phyloP scores from a whole-genome alignment of 1,140 invertebrate species.

The Halictus rubicundus region DNA sequence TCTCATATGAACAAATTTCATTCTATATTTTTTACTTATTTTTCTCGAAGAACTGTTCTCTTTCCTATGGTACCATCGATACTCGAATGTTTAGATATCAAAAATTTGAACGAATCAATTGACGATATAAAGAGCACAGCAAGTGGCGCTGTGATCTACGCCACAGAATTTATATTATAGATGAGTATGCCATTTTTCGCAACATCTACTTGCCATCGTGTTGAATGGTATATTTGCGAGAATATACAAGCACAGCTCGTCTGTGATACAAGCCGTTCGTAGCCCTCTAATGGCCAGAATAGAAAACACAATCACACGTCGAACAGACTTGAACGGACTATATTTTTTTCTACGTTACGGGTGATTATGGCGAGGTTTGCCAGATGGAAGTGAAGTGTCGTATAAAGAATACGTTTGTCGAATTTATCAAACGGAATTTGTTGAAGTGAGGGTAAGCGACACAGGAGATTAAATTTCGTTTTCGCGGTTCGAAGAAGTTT shows the following conservation, averaged over 20 bases:
- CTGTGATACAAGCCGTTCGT: no score
- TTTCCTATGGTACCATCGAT: no score
- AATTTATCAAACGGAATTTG: constrained; percentile 36
- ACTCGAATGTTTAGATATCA: no score
- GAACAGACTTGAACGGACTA: background rate
- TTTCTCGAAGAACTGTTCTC: no score
- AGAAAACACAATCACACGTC: background rate
- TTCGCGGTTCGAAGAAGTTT: background rate
- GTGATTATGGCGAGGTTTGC: constrained; percentile 56
- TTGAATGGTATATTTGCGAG: background rate
- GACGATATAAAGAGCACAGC: no score
- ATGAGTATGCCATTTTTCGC: background rate
- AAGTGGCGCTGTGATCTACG: no score
- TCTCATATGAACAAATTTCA: no score
- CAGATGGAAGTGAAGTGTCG: constrained; percentile 57
- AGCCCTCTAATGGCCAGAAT: background rate
- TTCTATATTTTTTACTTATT: no score
- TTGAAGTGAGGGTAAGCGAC: constrained; percentile 37
- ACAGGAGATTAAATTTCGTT: background rate
- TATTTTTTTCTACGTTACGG: constrained; percentile 36
- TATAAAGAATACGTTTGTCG: constrained; percentile 37
- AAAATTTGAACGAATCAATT: no score
- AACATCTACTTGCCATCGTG: background rate
- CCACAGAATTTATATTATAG: background rate
- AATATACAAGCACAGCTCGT: background rate